These are phyloP conservation scores for Sinocyclocheilus anshuiensis DNA, from an alignment of 2,113 vertebrate species.

Conservation along the genomic window DNA sequence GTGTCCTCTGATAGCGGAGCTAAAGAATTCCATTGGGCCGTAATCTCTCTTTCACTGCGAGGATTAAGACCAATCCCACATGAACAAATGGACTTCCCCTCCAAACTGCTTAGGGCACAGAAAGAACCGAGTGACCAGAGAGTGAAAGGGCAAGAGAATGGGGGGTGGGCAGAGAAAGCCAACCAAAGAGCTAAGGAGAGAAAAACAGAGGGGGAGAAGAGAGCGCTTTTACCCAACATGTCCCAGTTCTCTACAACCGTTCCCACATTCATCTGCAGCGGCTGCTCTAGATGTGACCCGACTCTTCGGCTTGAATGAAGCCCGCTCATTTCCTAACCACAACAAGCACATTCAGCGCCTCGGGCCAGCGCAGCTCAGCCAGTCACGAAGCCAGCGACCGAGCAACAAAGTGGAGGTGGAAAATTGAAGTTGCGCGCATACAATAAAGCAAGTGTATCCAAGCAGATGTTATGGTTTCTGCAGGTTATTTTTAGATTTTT, in stretches of 20 bases:
- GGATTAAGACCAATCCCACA: conserved; percentile 45
- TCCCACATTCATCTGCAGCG: conserved; percentile 46
- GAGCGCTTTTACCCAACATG: conserved; percentile 43
- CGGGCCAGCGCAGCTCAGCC: conserved; percentile 33
- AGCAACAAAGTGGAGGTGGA: conserved; percentile 34
- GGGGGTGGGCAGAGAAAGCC: conserved; percentile 3
- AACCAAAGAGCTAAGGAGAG: neutral
- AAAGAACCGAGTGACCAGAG: conserved; percentile 23
- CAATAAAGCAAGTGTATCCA: neutral
- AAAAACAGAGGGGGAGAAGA: neutral
- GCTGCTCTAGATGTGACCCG: conserved; percentile 38
- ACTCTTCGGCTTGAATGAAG: conserved; percentile 48
- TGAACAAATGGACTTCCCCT: conserved; percentile 41
- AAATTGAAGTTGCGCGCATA: neutral
- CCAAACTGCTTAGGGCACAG: conserved; percentile 33
- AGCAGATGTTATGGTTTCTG: conserved; percentile 16
- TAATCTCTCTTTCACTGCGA: conserved; percentile 40
- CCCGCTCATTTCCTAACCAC: conserved; percentile 40
- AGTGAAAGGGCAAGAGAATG: conserved; percentile 17
- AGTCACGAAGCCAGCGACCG: conserved; percentile 28
- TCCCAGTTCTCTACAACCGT: conserved; percentile 35
- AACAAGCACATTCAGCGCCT: conserved; percentile 46
- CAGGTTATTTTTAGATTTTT: conserved; percentile 1
- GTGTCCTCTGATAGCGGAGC: conserved; percentile 25
- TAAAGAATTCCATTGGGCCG: conserved; percentile 45